Percentiles rank a stretch among this genome's conserved stretches.
Evolutionary conservation across 2,797 vertebrate species (phyloP).

Genomic region (Syngnathus rostellatus): DNA sequence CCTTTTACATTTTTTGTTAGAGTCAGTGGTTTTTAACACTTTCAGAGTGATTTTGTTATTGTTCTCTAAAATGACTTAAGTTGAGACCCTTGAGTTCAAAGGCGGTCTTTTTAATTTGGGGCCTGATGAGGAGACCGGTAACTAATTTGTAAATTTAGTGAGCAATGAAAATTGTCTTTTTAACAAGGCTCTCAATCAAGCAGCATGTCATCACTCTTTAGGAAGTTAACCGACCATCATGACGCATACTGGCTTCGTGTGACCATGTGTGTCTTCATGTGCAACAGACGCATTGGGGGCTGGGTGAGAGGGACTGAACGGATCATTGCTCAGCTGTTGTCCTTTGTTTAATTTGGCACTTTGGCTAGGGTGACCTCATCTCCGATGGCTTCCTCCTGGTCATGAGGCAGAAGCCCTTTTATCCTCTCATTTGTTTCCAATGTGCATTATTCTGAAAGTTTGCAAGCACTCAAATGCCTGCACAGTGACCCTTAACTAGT

Average conservation of each 20-base stretch:
- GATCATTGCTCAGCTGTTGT: slow-evolving; percentile 56
- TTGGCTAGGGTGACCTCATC: slow-evolving; percentile 58
- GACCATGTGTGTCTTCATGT: slow-evolving; percentile 42
- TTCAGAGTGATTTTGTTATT: slow-evolving; percentile 13
- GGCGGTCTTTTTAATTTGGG: slow-evolving; percentile 10
- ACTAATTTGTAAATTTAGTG: slow-evolving; percentile 31
- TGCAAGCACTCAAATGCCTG: slow-evolving; percentile 30
- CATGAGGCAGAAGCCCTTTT: slow-evolving; percentile 37
- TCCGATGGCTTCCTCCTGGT: slow-evolving; percentile 48
- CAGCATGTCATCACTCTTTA: slow-evolving; percentile 41
- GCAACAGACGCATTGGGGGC: slow-evolving; percentile 38
- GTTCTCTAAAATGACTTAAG: slow-evolving; percentile 13
- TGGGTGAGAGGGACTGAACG: slow-evolving; percentile 48
- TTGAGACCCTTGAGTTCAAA: slow-evolving; percentile 16
- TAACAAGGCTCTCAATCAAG: slow-evolving; percentile 35
- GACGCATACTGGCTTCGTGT: slow-evolving; percentile 17
- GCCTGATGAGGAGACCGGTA: slow-evolving; percentile 14
- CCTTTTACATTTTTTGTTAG: slow-evolving; percentile 7
- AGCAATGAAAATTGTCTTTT: slow-evolving; percentile 38
- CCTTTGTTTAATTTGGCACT: slow-evolving; percentile 59
- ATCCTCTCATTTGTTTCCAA: slow-evolving; percentile 32
- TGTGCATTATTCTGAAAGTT: slow-evolving; percentile 20
- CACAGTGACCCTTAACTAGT: slow-evolving; percentile 23
- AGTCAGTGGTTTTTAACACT: slow-evolving; percentile 23
- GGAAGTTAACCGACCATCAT: slow-evolving; percentile 39